Percentiles rank a stretch among this genome's conserved stretches.
phyloP scores from a whole-genome alignment of 1,140 invertebrate genomes.

The Anthonomus grandis region DNA sequence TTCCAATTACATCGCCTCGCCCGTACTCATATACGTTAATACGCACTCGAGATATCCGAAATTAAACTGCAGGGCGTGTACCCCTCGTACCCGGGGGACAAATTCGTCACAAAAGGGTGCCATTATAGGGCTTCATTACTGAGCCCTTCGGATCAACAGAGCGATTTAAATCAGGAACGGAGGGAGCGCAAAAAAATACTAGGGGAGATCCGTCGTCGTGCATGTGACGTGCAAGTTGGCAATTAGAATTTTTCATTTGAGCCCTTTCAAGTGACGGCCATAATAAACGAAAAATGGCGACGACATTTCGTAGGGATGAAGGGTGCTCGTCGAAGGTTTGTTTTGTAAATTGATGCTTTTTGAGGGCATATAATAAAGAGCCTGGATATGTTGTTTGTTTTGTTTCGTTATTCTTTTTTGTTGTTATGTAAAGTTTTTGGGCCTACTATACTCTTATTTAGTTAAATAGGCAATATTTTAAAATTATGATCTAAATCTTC shows the following conservation, averaged over 20 bases:
- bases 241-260: slow-evolving; percentile 24
- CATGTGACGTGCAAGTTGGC: slow-evolving; percentile 4
- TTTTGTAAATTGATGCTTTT: slow-evolving; percentile 2
- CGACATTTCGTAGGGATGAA: not conserved
- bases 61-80: slow-evolving; percentile 17
- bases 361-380: too few species aligned
- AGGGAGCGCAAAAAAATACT: not conserved
- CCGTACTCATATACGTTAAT: not conserved
- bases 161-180: slow-evolving; percentile 8
- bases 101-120: slow-evolving; percentile 17
- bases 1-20: slow-evolving; percentile 15
- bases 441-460: too few species aligned
- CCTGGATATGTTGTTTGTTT: too few species aligned
- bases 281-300: slow-evolving; percentile 24
- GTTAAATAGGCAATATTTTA: too few species aligned
- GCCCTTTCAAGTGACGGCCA: slow-evolving; percentile 1
- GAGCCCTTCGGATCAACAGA: not conserved
- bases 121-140: slow-evolving; percentile 21
- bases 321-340: not conserved
- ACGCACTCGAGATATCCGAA: slow-evolving; percentile 14
- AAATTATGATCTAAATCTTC: too few species aligned
- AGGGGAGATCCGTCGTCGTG: slow-evolving; percentile 11
- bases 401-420: too few species aligned
- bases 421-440: too few species aligned
- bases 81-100: slow-evolving; percentile 8